A percentile compares a stretch with the other conserved stretches of the same genome.
phyloP scores from a whole-genome alignment of 2,888 invertebrate genomes.

The Agrypnus murinus region DNA sequence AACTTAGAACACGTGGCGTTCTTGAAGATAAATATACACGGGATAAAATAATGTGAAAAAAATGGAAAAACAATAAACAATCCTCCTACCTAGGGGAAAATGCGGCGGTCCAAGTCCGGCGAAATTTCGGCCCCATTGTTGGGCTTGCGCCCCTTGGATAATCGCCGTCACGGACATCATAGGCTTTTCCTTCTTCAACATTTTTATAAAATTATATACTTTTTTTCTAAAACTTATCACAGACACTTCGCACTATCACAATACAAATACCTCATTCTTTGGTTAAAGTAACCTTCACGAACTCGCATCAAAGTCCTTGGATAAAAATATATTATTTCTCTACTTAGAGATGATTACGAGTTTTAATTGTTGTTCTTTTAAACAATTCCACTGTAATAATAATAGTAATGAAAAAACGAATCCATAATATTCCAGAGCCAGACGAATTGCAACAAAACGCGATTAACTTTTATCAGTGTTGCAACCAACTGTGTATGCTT shows the following conservation, averaged over 20 bases:
- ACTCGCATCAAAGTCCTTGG: conserved; percentile 52
- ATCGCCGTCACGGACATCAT: conserved; percentile 91
- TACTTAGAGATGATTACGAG: conserved; percentile 36
- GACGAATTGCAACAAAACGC: conserved; percentile 29
- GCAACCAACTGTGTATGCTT: neutral
- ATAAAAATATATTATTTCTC: conserved; percentile 49
- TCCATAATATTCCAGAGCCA: conserved; percentile 24
- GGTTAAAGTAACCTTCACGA: conserved; percentile 50
- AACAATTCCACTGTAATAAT: conserved; percentile 41
- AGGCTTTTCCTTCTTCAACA: conserved; percentile 91
- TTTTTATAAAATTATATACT: too few species aligned
- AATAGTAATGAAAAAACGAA: too few species aligned
- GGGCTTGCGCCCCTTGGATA: conserved; percentile 79
- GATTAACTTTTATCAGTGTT: conserved; percentile 32
- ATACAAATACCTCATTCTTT: conserved; percentile 51
- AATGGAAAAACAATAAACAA: neutral
- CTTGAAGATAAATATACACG: conserved; percentile 6
- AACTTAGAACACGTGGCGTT: conserved; percentile 32
- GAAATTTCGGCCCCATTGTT: conserved; percentile 79
- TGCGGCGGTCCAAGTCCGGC: conserved; percentile 69
- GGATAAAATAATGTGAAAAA: neutral
- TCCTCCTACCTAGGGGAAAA: conserved; percentile 64
- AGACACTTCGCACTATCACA: conserved; percentile 54
- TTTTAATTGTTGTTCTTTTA: conserved; percentile 44
- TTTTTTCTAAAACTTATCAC: conserved; percentile 52